Evolutionary conservation across 2,113 vertebrate species (phyloP).

Genomic region (Trinectes maculatus): DNA sequence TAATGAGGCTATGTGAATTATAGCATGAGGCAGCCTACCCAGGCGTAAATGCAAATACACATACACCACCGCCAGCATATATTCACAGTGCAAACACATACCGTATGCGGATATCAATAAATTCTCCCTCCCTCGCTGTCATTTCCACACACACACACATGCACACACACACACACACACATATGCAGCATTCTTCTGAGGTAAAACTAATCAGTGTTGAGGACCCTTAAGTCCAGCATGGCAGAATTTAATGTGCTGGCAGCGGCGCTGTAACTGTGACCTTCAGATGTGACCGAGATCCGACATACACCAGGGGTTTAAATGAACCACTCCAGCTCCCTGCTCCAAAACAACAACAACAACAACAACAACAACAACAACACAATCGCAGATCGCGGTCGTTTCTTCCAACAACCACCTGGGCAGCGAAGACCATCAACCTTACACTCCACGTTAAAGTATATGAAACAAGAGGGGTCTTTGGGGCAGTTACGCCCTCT

Average conservation of each 20-base stretch:
- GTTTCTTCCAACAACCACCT: slow-evolving; percentile 48
- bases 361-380: slow-evolving; percentile 38
- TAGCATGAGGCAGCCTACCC: slow-evolving; percentile 35
- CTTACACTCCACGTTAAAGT: slow-evolving; percentile 42
- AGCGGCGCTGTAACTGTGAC: slow-evolving; percentile 64
- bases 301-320: slow-evolving; percentile 40
- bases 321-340: slow-evolving; percentile 26
- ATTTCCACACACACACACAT: not conserved
- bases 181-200: slow-evolving; percentile 32
- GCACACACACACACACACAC: not conserved
- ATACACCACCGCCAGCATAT: not conserved
- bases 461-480: slow-evolving; percentile 37
- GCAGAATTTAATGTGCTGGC: slow-evolving; percentile 41
- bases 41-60: slow-evolving; percentile 29
- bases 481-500: slow-evolving; percentile 30
- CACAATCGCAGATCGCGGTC: slow-evolving; percentile 17
- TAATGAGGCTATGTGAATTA: slow-evolving; percentile 78
- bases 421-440: slow-evolving; percentile 47
- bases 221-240: slow-evolving; percentile 55
- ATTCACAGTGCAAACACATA: slow-evolving; percentile 6
- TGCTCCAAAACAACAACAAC: slow-evolving; percentile 29
- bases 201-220: slow-evolving; percentile 70
- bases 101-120: not conserved
- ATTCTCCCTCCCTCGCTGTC: not conserved
- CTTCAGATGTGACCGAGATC: slow-evolving; percentile 68